A percentile compares a stretch with the other conserved stretches of the same genome.
Conservation (phyloP, 2,113 vertebrate genomes). For the Corythoichthys haematopterus region DNA sequence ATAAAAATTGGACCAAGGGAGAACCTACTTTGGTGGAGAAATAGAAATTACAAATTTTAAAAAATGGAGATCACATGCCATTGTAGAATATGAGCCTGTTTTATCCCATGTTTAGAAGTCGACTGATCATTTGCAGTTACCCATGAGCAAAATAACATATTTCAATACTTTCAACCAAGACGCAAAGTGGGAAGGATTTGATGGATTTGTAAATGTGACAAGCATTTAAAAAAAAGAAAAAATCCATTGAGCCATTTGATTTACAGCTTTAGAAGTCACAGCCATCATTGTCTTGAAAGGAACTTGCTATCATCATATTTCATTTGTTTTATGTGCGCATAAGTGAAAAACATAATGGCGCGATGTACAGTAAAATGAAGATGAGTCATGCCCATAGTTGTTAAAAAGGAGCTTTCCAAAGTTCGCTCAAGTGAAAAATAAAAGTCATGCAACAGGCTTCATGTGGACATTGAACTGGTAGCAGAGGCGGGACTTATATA, state of each 20-base stretch:
- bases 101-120: not conserved
- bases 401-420: not conserved
- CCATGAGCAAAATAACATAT: not conserved
- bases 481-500: not conserved
- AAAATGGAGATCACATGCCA: no score
- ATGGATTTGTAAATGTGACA: not conserved
- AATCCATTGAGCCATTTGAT: constrained; percentile 46
- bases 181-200: not conserved
- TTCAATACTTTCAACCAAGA: not conserved
- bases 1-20: not conserved
- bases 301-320: constrained; percentile 35
- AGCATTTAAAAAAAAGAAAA: not conserved
- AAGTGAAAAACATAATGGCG: not conserved
- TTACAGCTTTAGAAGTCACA: constrained; percentile 13
- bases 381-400: not conserved
- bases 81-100: not conserved
- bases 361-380: not conserved
- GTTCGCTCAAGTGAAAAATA: not conserved
- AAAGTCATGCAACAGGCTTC: not conserved
- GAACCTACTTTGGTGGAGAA: not conserved
- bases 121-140: not conserved
- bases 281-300: constrained; percentile 39
- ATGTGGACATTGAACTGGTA: not conserved
- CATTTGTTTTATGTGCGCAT: not conserved
- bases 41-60: not conserved